Evolutionary conservation across 2,888 invertebrate genomes (phyloP), one percentile per base, ranked within the genome.

Genomic region (Chloroclystis v-ata): DNA sequence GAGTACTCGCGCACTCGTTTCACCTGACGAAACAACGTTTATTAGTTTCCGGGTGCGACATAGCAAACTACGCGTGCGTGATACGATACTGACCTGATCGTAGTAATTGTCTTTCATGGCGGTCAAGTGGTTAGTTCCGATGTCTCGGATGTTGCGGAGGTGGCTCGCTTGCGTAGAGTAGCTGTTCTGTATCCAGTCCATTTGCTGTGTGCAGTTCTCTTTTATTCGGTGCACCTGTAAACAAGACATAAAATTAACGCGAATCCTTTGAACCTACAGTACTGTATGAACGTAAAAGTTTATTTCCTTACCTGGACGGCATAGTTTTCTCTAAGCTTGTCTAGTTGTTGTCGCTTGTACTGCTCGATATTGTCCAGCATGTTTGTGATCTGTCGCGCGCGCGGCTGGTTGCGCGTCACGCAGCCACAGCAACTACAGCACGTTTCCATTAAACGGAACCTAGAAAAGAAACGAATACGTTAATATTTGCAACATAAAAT

Each of bases 1-100:
- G 97, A 97, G 77, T 98, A 98, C 69, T 97, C 97, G 47, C 97
- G 91, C 28, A 97, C 97, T 61, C 94, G 92, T 75, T 94, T 94
- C 56, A 97, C 95, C 95, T 97, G 90, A 7, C 37, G 35, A 26
- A 37, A 32, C 7, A 2, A 35, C 30, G 11, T n/a, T 37, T 28
- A 37, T 45, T 48, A 46, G 32, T 28, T 30, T 30, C 39, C 28
- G 47, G 43, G 26, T 37, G 25, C 32, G 26, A 13, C 14, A n/a
- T 32, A 32, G 9, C 4, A 20, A 20, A 5, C n/a, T n/a, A n/a
- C n/a, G n/a, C n/a, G n/a, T n/a, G n/a, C n/a, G 13, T 4, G 8
- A 12, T 1, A 13, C 8, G 30, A 14, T 40, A 49, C 56, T 4
- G 32, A 54, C 96, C 92, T 97, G 97, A 82, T 97, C 96, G 69